These are phyloP conservation scores for Athalia cordata DNA, from an alignment of 2,888 invertebrate genomes.

Conservation along the genomic window DNA sequence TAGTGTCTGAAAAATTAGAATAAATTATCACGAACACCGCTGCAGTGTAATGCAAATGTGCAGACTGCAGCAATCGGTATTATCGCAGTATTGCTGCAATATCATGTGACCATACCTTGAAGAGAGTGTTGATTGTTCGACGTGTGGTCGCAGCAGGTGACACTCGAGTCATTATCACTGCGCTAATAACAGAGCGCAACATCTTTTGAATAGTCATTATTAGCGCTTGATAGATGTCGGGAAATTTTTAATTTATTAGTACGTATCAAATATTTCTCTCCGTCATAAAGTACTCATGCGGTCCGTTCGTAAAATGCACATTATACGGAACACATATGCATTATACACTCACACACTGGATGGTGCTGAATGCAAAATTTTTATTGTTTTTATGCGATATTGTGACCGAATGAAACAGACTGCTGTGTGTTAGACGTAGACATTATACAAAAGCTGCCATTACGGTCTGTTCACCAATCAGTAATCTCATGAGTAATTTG, in stretches of 20 bases:
- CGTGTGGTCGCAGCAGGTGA: neutral
- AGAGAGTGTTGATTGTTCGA: slow-evolving; percentile 7
- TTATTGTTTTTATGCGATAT: no score
- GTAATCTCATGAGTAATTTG: no score
- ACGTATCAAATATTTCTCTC: no score
- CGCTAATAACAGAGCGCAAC: neutral
- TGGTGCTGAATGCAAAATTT: no score
- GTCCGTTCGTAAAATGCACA: neutral
- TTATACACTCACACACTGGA: no score
- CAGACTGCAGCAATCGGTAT: neutral
- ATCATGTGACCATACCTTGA: slow-evolving; percentile 12
- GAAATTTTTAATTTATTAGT: neutral
- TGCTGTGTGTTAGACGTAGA: no score
- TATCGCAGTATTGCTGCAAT: neutral
- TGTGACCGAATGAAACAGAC: no score
- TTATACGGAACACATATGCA: no score
- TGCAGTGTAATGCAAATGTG: neutral
- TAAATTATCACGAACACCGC: neutral
- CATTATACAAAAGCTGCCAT: no score
- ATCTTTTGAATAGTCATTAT: neutral
- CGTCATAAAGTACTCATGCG: no score
- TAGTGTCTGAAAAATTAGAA: neutral
- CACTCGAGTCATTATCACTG: neutral
- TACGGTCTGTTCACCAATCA: no score
- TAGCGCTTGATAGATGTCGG: neutral